Base-by-base conservation (phyloP, 2,888 invertebrate species). In the Calliopum simillimum region DNA sequence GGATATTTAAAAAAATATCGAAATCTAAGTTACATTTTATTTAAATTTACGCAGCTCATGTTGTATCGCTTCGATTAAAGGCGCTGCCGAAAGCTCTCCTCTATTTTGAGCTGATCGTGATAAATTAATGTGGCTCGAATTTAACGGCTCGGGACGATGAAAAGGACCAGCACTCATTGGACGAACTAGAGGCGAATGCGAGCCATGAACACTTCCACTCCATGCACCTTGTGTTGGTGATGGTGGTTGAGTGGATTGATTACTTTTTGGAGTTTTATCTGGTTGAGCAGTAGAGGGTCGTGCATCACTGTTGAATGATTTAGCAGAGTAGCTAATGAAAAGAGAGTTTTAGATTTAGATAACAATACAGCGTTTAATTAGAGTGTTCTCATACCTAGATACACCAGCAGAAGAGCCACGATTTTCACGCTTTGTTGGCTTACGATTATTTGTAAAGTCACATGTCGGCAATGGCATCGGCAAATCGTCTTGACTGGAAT, bases 1-100 rank as follows among this genome's bases (percentile, higher is more conserved):
- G 49, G 55, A 71, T 14, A 58, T 46, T 49, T 25, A 47, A 61
- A 43, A 21, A 59, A 19, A 6, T n/a, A 6, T 23, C 14, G 11
- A 16, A 23, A 51, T n/a, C 56, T 74, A 76, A 12, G 65, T 73
- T n/a, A 76, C 72, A 58, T 84, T 81, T 19, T 81, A 77, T 71
- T 85, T 85, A 71, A 85, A 86, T 76, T 81, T 84, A 77, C 82
- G 82, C 67, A 86, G 71, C 71, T 96, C 95, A 73, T 90, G 91
- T 84, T 94, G 94, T 80, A 96, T 95, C 74, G 95, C 94, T 56
- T 92, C 91, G 78, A 96, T 95, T 33, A 95, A 88, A 0, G 95
- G 94, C 14, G 94, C 89, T 0, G 95, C 94, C 0, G 95, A 93
- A 83, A 94, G 92, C 63, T 88, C 88, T n/a, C 81, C 76, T 19